Conservation (phyloP, 2,113 vertebrate genomes). For the Chinchilla lanigera region DNA sequence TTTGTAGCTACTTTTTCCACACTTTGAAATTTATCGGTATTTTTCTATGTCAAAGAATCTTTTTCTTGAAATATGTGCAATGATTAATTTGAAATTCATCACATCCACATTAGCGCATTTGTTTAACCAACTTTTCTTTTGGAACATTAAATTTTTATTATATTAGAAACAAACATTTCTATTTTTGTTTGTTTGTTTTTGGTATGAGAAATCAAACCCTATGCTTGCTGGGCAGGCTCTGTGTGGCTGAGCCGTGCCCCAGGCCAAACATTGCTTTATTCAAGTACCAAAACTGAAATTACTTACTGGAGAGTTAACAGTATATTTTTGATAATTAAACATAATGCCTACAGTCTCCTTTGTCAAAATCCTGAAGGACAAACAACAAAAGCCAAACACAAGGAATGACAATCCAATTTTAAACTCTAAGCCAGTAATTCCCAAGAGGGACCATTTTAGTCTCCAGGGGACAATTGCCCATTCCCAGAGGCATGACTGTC, state of each 20-base stretch:
- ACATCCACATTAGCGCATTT: background rate
- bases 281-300: conserved; percentile 1
- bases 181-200: no score
- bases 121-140: background rate
- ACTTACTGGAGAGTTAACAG: background rate
- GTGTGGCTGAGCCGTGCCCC: no score
- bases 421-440: background rate
- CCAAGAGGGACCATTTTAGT: background rate
- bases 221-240: no score
- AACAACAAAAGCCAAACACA: background rate
- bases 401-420: background rate
- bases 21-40: background rate
- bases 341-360: background rate
- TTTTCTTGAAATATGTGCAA: background rate
- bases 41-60: background rate
- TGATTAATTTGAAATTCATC: background rate
- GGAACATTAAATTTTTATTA: background rate
- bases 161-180: background rate
- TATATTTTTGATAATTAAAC: background rate
- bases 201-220: no score
- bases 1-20: background rate
- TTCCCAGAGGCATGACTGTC: background rate
- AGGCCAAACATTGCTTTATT: background rate
- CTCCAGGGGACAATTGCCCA: background rate
- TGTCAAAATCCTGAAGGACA: background rate